phyloP scores from a whole-genome alignment of 2,888 invertebrate genomes.

The Lochmaea capreae region DNA sequence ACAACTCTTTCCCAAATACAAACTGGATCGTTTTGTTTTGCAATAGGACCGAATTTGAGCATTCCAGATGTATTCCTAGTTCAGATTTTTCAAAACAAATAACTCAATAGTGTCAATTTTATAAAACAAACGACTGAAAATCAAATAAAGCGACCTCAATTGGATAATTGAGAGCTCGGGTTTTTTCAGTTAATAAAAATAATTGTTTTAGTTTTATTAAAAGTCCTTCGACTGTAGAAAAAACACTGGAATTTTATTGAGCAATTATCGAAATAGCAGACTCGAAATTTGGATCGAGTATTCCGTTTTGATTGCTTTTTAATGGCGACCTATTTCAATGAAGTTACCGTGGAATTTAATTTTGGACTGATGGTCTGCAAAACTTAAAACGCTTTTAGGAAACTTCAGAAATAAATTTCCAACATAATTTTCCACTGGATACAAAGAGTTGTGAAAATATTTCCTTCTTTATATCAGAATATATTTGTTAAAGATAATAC shows the following conservation, averaged over 20 bases:
- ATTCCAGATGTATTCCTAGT: too few relatives aligned
- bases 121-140: not conserved
- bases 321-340: not conserved
- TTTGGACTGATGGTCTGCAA: not conserved
- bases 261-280: not conserved
- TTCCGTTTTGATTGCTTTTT: slow-evolving; percentile 12
- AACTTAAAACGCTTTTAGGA: not conserved
- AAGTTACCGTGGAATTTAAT: not conserved
- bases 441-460: not conserved
- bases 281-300: slow-evolving; percentile 2
- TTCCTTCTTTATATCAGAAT: too few relatives aligned
- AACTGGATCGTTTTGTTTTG: too few relatives aligned
- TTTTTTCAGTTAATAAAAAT: not conserved
- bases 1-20: too few relatives aligned
- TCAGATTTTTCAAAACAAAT: too few relatives aligned
- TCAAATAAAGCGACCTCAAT: not conserved
- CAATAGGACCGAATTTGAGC: too few relatives aligned
- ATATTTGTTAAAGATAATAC: too few relatives aligned
- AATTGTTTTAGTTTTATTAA: not conserved
- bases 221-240: not conserved
- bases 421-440: too few relatives aligned
- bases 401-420: not conserved
- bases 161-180: not conserved
- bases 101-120: not conserved
- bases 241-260: slow-evolving; percentile 5